Conservation (phyloP, 2,888 invertebrate species). For the Drosophila recens region DNA sequence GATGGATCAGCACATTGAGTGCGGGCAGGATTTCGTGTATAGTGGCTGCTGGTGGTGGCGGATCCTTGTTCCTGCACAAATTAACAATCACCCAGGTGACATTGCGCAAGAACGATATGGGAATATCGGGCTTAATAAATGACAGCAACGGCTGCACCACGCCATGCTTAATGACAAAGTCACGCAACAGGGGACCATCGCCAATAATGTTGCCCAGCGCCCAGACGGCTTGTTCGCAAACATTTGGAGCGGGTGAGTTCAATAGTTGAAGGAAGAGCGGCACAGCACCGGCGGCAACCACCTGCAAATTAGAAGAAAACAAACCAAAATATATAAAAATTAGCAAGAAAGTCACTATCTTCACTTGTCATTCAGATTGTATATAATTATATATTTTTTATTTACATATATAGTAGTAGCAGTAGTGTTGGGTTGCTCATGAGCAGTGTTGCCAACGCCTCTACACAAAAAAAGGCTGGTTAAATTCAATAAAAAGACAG, state of each 20-base stretch:
- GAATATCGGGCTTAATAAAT: constrained; percentile 98
- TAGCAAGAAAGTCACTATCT: no score
- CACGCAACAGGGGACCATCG: constrained; percentile 97
- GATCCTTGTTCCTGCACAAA: constrained; percentile 99
- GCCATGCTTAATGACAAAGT: constrained; percentile 97
- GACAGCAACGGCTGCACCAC: constrained; percentile 96
- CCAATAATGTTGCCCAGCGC: constrained; percentile 94
- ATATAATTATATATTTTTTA: background rate
- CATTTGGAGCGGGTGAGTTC: constrained; percentile 97
- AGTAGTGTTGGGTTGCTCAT: no score
- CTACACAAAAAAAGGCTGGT: no score
- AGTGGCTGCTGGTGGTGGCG: constrained; percentile 95
- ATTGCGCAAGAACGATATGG: constrained; percentile 97
- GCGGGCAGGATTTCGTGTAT: constrained; percentile 97
- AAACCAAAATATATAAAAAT: background rate
- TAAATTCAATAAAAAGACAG: no score
- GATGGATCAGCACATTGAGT: constrained; percentile 96
- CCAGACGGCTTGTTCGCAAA: constrained; percentile 99
- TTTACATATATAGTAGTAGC: no score
- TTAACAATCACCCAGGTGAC: constrained; percentile 99
- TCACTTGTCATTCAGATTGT: background rate
- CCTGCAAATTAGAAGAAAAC: constrained; percentile 83
- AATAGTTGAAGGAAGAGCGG: constrained; percentile 96
- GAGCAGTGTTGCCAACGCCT: no score
- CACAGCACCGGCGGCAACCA: constrained; percentile 97